Evolutionary conservation across 2,113 vertebrate genomes (phyloP).

Genomic region (Pontoporia blainvillei): DNA sequence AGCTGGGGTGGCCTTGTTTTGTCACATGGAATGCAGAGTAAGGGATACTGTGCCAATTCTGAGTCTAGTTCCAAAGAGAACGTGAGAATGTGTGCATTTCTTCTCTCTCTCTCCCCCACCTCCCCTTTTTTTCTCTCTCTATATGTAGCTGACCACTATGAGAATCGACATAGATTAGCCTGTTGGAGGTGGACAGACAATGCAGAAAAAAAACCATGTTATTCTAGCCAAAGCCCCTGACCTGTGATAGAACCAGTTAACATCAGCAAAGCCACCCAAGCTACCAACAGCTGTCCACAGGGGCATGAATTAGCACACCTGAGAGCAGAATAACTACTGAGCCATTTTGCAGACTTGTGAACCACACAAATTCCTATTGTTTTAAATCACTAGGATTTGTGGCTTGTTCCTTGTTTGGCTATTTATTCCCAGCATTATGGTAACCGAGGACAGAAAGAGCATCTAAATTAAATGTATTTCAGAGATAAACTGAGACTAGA

Average conservation of each 20-base stretch:
- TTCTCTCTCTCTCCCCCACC: not conserved
- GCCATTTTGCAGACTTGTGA: not conserved
- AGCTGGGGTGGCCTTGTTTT: not conserved
- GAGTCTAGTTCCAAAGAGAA: not conserved
- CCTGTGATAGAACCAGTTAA: not conserved
- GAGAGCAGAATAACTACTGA: not conserved
- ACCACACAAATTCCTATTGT: not conserved
- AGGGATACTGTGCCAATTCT: not conserved
- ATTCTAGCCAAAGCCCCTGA: not conserved
- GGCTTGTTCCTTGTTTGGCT: not conserved
- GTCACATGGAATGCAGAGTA: not conserved
- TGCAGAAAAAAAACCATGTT: not conserved
- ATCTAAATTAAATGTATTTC: not conserved
- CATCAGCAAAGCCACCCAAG: not conserved
- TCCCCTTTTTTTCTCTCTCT: not conserved
- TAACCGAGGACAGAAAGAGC: not conserved
- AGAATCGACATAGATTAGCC: not conserved
- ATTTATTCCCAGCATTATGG: not conserved
- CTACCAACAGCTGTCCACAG: not conserved
- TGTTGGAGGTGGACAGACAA: not conserved
- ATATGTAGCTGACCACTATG: not conserved
- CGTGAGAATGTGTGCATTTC: not conserved
- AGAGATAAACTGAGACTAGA: not conserved
- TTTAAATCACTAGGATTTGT: not conserved
- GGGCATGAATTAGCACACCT: not conserved